Evolutionary conservation across 2,113 vertebrate species (phyloP), one percentile per base, ranked within the genome.

Genomic region (Odocoileus hemionus): DNA sequence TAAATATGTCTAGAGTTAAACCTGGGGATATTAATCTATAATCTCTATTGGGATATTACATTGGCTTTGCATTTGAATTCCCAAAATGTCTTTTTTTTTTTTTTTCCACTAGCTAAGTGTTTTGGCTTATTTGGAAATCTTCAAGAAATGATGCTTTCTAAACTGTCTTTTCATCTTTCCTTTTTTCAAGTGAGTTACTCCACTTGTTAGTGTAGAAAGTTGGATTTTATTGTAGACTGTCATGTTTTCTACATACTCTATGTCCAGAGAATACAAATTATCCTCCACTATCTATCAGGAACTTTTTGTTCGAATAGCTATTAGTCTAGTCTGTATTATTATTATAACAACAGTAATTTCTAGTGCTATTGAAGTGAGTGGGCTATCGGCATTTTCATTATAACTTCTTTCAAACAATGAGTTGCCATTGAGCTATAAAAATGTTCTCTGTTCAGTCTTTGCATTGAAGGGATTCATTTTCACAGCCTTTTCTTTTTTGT

Each of bases 181-280:
- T 86, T 45, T 92, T 57, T 82, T 6, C 82, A 96, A 95, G 57
- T 39, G 64, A 92, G 55, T 93, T 54, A 54, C 96, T 97, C 90
- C 82, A 96, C 47, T 95, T 70, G 45, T 95, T 92, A 96, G 54
- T 97, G 58, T 92, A 80, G 96, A 91, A 98, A 96, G 84, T 98
- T 86, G 45, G 4, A 2, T 84, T 94, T 92, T 84, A 91, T 97
- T 93, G 47, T 93, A 96, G 94, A 96, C 96, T 96, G 76, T 97
- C 97, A 17, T 93, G 95, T 97, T 98, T 98, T 94, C 96, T 58
- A 93, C 28, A 90, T 93, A 67, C 19, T 54, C 67, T 83, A 47
- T 95, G 87, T 96, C 78, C n/a, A 61, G 91, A 97, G 97, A 98
- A 96, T 98, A 97, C 86, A 98, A 97, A 98, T 98, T 54, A 97